Base-by-base conservation (phyloP, 2,113 vertebrate species). In the Varanus salvator region DNA sequence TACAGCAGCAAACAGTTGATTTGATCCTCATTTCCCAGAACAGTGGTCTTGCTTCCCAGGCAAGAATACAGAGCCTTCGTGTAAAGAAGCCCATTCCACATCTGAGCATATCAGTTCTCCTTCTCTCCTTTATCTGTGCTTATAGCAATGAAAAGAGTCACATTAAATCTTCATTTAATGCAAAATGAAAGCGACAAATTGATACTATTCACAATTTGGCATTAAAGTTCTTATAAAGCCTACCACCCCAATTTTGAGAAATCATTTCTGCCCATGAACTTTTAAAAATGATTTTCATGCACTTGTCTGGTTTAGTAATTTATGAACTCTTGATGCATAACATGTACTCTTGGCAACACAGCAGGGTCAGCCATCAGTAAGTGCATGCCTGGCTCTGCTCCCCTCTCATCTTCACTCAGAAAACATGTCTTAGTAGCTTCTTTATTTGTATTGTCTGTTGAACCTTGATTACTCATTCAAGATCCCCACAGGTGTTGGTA, bases 11-110 rank as follows among this genome's bases (percentile, higher is more conserved):
- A 96, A 96, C 92, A 95, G 96, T 97, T 96, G 95, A 96, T 96
- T 96, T 96, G 89, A 95, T 95, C 88, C 90, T 96, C 91, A 84
- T 96, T 96, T 94, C 95, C 93, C 94, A 91, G 93, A 96, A 94
- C 60, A 95, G 90, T 86, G 34, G 84, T 94, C 89, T 87, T 91
- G 54, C 76, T 90, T 90, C 0, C n/a, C 82, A 84, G 76, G 52
- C 84, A 93, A 90, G 87, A 95, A 89, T 84, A 54, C 2, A 1
- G 81, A 71, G 60, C 77, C 89, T 95, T 86, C 88, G 91, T 31
- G 86, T 85, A 92, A 94, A 92, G 92, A 91, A 94, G 57, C 84
- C 25, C 92, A 1, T 92, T 95, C 96, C 94, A 93, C 90, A 76
- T 91, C 89, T 91, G 78, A 94, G 77, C n/a, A 0, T 92, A 80